Evolutionary conservation across 2,797 vertebrate species (phyloP).

Genomic region (Trichosurus vulpecula): DNA sequence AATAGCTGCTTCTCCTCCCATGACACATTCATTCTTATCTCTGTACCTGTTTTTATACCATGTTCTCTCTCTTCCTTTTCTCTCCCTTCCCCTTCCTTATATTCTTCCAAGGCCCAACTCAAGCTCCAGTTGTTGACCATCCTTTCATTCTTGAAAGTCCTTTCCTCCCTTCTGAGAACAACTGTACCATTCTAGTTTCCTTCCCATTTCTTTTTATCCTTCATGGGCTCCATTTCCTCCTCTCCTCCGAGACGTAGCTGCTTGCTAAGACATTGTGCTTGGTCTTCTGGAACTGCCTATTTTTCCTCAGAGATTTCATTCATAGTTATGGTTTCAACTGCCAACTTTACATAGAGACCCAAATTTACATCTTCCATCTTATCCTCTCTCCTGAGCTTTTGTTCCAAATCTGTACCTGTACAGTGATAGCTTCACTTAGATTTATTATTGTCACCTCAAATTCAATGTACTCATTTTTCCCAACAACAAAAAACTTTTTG

Average conservation of each 20-base stretch:
- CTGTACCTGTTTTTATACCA: neutral
- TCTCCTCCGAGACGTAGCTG: neutral
- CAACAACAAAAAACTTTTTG: neutral
- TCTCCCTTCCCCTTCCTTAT: neutral
- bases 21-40: neutral
- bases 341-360: neutral
- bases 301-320: neutral
- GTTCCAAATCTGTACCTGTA: neutral
- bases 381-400: neutral
- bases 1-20: neutral
- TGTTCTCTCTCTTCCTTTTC: neutral
- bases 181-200: neutral
- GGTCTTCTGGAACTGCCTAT: too few relatives aligned
- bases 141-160: neutral
- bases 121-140: neutral
- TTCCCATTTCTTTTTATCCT: neutral
- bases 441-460: neutral
- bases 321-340: neutral
- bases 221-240: neutral
- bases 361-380: neutral
- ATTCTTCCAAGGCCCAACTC: neutral
- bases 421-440: neutral
- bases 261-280: neutral
- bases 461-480: neutral
- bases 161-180: neutral